Evolutionary conservation across 2,113 vertebrate species (phyloP), one percentile per base, ranked within the genome.

Genomic region (Pseudonaja textilis): DNA sequence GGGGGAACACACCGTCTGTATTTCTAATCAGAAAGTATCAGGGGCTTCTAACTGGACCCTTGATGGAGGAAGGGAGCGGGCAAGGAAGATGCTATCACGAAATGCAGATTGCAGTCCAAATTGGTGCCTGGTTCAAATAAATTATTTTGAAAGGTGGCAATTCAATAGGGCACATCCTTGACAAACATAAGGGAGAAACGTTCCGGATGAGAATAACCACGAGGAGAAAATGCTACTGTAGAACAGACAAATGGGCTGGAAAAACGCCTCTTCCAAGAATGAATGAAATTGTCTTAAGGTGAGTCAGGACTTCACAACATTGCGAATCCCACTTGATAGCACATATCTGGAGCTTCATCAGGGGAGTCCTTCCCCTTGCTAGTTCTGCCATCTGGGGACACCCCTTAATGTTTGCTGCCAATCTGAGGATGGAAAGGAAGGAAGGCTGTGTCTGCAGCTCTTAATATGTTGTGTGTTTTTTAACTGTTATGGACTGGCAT

Each of bases 21-120:
- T 85, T 85, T 86, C 86, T 86, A 59, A 93, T 93, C 90, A 91
- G 90, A 52, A 23, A 88, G 59, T 61, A 61, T 89, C 93, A 89
- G 93, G 42, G 10, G 16, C 45, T 29, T 85, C 29, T 55, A 85
- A 85, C 64, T 29, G 29, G 54, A 45, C 26, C 54, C 1, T 85
- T 26, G 81, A 29, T 42, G 89, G 39, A 47, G 8, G 34, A 86
- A 52, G n/a, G 45, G 42, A 69, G 34, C 12, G 10, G 29, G 29
- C 10, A 6, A 81, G 54, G 47, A 69, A 50, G 85, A 50, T 34
- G 42, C 12, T 39, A 4, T 8, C 3, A 14, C 16, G 85, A 54
- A 52, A 92, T 88, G 57, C 7, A n/a, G 11, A n/a, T 52, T 29
- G 18, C 6, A 16, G 69, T 90, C 42, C 1, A 7, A 85, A 34